Evolutionary conservation across 2,888 invertebrate species (phyloP).

Genomic region (Monochamus alternatus): DNA sequence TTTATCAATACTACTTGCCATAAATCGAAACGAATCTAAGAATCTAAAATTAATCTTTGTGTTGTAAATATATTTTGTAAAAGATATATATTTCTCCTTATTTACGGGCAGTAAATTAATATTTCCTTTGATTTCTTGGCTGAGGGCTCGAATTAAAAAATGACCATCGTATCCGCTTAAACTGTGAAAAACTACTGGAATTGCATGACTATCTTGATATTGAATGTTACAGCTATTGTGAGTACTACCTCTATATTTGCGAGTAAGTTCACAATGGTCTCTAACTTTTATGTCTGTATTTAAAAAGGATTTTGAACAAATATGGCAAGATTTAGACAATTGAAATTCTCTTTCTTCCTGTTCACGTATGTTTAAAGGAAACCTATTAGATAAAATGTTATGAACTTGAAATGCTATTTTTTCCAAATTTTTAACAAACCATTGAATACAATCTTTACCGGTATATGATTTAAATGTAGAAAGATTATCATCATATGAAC

Average conservation of each 20-base stretch:
- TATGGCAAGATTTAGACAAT: too few species aligned
- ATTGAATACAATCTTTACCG: too few species aligned
- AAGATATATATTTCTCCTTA: not conserved
- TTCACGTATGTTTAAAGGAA: too few species aligned
- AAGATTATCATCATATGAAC: too few species aligned
- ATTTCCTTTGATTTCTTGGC: not conserved
- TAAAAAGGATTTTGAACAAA: too few species aligned
- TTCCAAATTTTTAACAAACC: too few species aligned
- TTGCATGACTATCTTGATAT: constrained; percentile 42
- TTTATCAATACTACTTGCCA: constrained; percentile 50
- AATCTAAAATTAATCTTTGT: constrained; percentile 47
- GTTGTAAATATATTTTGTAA: constrained; percentile 22
- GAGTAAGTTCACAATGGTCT: not conserved
- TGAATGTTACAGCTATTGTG: constrained; percentile 53
- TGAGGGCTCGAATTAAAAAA: not conserved
- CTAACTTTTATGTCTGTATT: not conserved
- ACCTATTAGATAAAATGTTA: too few species aligned
- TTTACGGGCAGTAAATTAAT: not conserved
- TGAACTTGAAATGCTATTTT: too few species aligned
- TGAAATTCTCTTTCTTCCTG: too few species aligned
- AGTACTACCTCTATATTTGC: constrained; percentile 36
- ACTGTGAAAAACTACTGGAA: constrained; percentile 57
- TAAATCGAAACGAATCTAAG: constrained; percentile 34
- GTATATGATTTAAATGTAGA: too few species aligned
- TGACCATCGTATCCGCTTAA: constrained; percentile 14